These are phyloP conservation scores for Odontocerum albicorne DNA, from an alignment of 2,888 invertebrate species.

Conservation along the genomic window DNA sequence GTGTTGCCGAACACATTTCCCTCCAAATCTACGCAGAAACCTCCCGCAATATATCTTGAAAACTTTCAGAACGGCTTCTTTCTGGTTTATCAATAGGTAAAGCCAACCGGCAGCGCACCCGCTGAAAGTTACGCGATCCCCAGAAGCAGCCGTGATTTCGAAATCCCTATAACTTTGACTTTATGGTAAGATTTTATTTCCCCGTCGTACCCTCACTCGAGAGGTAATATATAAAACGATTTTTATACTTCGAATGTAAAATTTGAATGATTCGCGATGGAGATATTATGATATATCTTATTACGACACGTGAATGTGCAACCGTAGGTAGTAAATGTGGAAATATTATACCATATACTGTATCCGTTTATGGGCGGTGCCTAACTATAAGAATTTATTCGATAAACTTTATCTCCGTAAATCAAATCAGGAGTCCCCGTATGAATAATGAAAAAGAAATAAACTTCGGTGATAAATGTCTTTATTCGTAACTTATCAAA, in stretches of 20 bases:
- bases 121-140: conserved; percentile 11
- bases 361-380: conserved; percentile 1
- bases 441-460: conserved; percentile 20
- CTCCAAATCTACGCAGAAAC: conserved; percentile 21
- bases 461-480: conserved; percentile 20
- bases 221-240: conserved; percentile 13
- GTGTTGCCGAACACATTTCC: conserved; percentile 14
- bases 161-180: conserved; percentile 13
- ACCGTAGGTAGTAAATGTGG: conserved; percentile 5
- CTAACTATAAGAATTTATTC: conserved; percentile 11
- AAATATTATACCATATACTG: conserved; percentile 1
- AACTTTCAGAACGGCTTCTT: conserved; percentile 26
- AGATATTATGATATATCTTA: conserved; percentile 17
- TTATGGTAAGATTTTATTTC: conserved; percentile 25
- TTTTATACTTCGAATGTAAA: conserved; percentile 25
- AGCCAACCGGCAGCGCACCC: conserved; percentile 5
- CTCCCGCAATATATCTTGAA: conserved; percentile 31
- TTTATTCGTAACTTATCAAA: conserved; percentile 11
- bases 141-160: conserved; percentile 16
- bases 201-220: not conserved
- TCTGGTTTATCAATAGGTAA: conserved; percentile 30
- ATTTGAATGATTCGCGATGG: conserved; percentile 21
- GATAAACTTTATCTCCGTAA: conserved; percentile 18
- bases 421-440: conserved; percentile 12
- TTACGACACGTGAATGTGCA: conserved; percentile 20